These are phyloP conservation scores for Lasioglossum pauxillum DNA, from an alignment of 2,888 invertebrate genomes.

Conservation along the genomic window DNA sequence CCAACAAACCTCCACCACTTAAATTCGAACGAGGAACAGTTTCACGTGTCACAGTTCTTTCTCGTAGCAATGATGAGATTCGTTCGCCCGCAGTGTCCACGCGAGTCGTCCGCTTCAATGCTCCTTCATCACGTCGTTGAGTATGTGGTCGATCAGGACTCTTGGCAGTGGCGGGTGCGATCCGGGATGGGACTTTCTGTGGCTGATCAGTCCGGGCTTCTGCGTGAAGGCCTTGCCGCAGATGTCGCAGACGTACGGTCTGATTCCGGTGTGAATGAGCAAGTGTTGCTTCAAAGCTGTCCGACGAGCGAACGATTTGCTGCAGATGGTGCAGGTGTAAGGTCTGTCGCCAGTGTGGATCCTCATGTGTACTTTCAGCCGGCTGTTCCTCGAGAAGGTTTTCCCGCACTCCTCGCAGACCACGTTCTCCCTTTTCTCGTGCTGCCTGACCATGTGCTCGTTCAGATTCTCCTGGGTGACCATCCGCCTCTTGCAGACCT, in stretches of 20 bases:
- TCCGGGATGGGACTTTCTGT: conserved; percentile 82
- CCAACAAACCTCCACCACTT: not conserved
- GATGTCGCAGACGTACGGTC: conserved; percentile 82
- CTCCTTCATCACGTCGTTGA: conserved; percentile 79
- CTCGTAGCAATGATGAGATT: not conserved
- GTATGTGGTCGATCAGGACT: conserved; percentile 81
- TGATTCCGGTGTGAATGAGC: conserved; percentile 80
- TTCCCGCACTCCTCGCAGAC: conserved; percentile 84
- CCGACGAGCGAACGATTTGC: conserved; percentile 79
- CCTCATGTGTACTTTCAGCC: conserved; percentile 82
- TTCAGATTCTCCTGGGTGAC: conserved; percentile 85
- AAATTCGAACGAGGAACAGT: not conserved
- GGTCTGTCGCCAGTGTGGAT: conserved; percentile 82
- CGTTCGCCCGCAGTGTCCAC: not conserved
- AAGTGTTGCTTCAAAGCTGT: conserved; percentile 82
- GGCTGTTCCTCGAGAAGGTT: conserved; percentile 79
- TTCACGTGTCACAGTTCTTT: not conserved
- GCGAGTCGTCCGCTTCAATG: conserved; percentile 24
- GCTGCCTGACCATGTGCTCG: conserved; percentile 81
- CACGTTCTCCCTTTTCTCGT: conserved; percentile 80
- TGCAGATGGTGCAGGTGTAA: conserved; percentile 79
- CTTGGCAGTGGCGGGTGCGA: conserved; percentile 81
- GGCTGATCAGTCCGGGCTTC: conserved; percentile 82
- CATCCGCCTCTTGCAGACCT: conserved; percentile 81
- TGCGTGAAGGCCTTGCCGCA: conserved; percentile 83